A percentile compares a stretch with the other conserved stretches of the same genome.
These are phyloP conservation scores for Eulemur albifrons DNA, from an alignment of 2,797 vertebrate genomes.

Conservation along the genomic window DNA sequence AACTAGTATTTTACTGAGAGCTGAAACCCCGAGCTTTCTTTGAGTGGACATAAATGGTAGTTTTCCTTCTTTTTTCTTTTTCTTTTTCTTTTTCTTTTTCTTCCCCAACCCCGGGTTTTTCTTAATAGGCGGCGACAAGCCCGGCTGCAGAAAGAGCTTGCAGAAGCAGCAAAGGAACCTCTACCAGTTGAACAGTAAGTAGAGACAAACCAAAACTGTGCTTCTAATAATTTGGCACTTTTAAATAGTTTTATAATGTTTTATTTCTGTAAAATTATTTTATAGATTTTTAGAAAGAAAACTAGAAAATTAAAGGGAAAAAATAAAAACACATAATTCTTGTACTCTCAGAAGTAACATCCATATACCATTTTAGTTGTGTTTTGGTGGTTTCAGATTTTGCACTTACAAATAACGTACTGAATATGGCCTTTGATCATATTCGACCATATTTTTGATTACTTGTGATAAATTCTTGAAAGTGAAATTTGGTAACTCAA, in stretches of 20 bases:
- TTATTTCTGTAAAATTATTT: not conserved
- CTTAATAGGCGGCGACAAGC: slow-evolving; percentile 92
- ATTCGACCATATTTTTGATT: not conserved
- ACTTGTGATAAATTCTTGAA: not conserved
- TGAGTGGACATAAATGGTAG: not conserved
- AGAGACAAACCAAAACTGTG: fast-evolving
- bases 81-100: no score
- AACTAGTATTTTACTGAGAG: not conserved
- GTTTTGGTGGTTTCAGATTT: not conserved
- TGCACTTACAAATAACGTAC: not conserved
- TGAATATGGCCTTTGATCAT: not conserved
- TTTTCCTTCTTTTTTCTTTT: not conserved
- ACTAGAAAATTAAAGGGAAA: not conserved
- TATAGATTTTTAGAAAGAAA: not conserved
- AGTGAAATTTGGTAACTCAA: not conserved
- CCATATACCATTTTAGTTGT: not conserved
- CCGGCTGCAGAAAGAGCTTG: slow-evolving; percentile 96
- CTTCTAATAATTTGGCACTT: not conserved
- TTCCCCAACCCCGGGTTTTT: not conserved
- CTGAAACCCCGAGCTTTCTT: fast-evolving
- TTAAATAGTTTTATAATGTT: not conserved
- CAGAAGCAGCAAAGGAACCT: slow-evolving; percentile 96
- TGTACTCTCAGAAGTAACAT: not conserved
- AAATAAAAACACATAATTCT: not conserved
- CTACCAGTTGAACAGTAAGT: slow-evolving; percentile 95